Percentiles rank a stretch among this genome's conserved stretches.
phyloP scores from a whole-genome alignment of 92 coral and sea anemone genomes.

The Micromussa lordhowensis region DNA sequence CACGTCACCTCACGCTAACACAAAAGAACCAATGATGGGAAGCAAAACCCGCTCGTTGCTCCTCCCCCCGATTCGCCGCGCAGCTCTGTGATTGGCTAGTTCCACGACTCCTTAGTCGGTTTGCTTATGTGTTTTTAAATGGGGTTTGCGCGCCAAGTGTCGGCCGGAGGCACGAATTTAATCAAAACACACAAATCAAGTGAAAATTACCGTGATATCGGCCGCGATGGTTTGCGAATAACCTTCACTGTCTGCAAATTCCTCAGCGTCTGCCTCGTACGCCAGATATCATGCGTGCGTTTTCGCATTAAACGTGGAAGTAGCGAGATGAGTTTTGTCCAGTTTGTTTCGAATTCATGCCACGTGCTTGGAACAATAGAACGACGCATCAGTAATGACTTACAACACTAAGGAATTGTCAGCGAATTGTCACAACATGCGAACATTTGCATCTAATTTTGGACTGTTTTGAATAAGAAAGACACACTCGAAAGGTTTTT shows the following conservation, averaged over 20 bases:
- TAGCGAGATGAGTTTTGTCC: constrained; percentile 30
- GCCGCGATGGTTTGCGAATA: constrained; percentile 55
- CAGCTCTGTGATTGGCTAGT: constrained; percentile 68
- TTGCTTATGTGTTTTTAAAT: constrained; percentile 80
- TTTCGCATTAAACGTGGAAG: constrained; percentile 41
- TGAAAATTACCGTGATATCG: constrained; percentile 33
- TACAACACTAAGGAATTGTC: constrained; percentile 79
- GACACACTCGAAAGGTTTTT: constrained; percentile 27
- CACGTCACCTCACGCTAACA: constrained; percentile 86
- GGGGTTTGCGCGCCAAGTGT: constrained; percentile 81
- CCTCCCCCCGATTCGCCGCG: constrained; percentile 70
- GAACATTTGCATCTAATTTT: constrained; percentile 76
- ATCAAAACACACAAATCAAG: constrained; percentile 47
- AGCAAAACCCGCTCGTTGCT: constrained; percentile 62
- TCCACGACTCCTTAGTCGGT: constrained; percentile 55
- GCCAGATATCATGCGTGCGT: constrained; percentile 23
- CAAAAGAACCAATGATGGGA: constrained; percentile 79
- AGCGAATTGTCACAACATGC: constrained; percentile 90
- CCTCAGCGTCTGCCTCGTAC: background rate
- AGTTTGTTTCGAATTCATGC: constrained; percentile 83
- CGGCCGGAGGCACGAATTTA: constrained; percentile 69
- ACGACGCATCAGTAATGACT: constrained; percentile 85
- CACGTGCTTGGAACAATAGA: constrained; percentile 98
- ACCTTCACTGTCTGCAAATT: background rate
- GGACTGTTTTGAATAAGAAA: constrained; percentile 66